These are phyloP conservation scores for Ariopsis seemanni DNA, from an alignment of 2,113 vertebrate genomes.

Conservation along the genomic window DNA sequence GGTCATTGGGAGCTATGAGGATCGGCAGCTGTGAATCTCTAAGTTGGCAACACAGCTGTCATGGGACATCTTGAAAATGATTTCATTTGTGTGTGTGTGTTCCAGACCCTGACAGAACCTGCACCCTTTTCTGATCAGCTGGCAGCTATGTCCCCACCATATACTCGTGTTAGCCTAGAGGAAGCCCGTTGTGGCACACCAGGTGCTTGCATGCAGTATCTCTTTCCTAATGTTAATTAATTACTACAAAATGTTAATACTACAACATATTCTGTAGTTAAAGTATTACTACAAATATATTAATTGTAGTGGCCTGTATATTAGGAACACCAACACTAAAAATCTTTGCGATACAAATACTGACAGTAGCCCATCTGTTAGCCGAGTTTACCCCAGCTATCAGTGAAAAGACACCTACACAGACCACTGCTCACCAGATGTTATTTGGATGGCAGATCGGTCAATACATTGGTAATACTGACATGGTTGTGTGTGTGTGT, in stretches of 20 bases:
- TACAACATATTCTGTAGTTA: not conserved
- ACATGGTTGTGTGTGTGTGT: not conserved
- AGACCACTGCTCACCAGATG: not conserved
- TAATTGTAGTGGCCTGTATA: not conserved
- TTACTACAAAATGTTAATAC: too few relatives aligned
- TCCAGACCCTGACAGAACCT: constrained; percentile 83
- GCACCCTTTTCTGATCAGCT: constrained; percentile 92
- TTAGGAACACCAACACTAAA: not conserved
- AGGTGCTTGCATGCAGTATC: constrained; percentile 66
- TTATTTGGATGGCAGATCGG: not conserved
- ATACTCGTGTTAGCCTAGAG: constrained; percentile 86
- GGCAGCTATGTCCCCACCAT: constrained; percentile 70
- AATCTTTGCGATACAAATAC: not conserved
- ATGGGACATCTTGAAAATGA: not conserved
- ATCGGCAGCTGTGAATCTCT: not conserved
- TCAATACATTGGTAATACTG: not conserved
- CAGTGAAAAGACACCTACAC: not conserved
- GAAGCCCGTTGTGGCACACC: constrained; percentile 87
- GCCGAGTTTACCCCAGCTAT: not conserved
- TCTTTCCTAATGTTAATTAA: not conserved
- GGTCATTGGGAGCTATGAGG: not conserved
- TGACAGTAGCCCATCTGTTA: not conserved
- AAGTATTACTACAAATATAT: not conserved
- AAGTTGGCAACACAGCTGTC: not conserved
- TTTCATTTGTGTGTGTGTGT: constrained; percentile 14